phyloP scores from a whole-genome alignment of 2,797 vertebrate species.

The Eurystomus glaucurus region DNA sequence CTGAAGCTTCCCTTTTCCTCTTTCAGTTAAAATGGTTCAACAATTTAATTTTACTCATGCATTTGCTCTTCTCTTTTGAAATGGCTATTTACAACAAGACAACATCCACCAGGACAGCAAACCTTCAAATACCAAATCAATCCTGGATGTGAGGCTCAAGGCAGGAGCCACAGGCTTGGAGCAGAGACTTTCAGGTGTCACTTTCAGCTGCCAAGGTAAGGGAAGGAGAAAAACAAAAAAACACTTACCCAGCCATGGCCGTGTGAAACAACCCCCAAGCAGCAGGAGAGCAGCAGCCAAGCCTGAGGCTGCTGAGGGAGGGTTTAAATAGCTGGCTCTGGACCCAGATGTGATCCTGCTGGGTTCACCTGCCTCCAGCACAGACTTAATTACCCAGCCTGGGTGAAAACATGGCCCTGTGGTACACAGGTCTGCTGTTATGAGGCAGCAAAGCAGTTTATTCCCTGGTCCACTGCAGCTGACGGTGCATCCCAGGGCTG shows the following conservation, averaged over 20 bases:
- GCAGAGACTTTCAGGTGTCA: neutral
- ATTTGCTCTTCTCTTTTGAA: neutral
- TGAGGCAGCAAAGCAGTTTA: neutral
- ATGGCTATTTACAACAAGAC: neutral
- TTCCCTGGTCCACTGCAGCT: neutral
- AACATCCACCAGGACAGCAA: neutral
- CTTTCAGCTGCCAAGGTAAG: neutral
- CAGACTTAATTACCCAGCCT: neutral
- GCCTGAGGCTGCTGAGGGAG: rapidly evolving
- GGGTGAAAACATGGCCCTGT: neutral
- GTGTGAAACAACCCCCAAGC: neutral
- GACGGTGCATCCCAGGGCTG: neutral
- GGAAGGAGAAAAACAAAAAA: neutral
- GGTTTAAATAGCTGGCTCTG: neutral
- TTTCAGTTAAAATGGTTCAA: neutral
- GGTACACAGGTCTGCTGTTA: neutral
- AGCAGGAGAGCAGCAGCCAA: neutral
- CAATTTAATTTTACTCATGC: neutral
- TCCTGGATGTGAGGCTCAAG: neutral
- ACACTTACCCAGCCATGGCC: neutral
- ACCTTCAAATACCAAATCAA: neutral
- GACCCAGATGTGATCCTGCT: neutral
- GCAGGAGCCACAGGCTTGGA: neutral
- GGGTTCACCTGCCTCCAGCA: neutral
- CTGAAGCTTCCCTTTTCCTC: neutral